Evolutionary conservation across 2,113 vertebrate genomes (phyloP).

Genomic region (Colistium nudipinnis): DNA sequence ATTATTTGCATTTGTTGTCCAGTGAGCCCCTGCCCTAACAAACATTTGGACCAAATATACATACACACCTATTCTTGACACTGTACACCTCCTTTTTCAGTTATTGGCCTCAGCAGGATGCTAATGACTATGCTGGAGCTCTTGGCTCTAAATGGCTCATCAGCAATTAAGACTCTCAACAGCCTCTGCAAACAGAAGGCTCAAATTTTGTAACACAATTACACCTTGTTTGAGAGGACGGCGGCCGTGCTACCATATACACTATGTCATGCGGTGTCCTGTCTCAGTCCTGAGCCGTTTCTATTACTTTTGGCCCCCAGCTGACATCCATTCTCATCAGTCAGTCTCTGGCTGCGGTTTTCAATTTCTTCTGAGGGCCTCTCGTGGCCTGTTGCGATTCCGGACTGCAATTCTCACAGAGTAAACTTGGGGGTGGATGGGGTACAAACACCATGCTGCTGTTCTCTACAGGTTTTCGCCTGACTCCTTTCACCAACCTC

Average conservation of each 20-base stretch:
- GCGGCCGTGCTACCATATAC: background rate
- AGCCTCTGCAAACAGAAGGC: conserved; percentile 23
- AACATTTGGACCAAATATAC: background rate
- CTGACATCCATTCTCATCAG: conserved; percentile 3
- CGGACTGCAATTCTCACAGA: conserved; percentile 27
- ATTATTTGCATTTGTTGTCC: background rate
- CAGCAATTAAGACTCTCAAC: conserved; percentile 27
- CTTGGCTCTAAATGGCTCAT: conserved; percentile 40
- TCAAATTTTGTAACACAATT: conserved; percentile 26
- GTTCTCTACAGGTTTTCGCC: conserved; percentile 11
- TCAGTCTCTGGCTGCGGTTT: conserved; percentile 14
- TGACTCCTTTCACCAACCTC: conserved; percentile 19
- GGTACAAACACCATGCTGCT: conserved; percentile 21
- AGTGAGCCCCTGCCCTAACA: no score
- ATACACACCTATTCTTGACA: background rate
- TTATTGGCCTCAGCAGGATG: conserved; percentile 20
- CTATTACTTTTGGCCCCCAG: background rate
- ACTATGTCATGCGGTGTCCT: background rate
- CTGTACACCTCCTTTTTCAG: conserved; percentile 9
- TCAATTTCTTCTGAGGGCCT: conserved; percentile 33
- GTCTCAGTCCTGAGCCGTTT: background rate
- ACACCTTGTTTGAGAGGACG: background rate
- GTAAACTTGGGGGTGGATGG: conserved; percentile 7
- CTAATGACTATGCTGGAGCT: conserved; percentile 24
- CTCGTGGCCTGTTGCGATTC: conserved; percentile 21